Conservation (phyloP, 2,797 vertebrate genomes). For the Hypotaenidia okinawae region DNA sequence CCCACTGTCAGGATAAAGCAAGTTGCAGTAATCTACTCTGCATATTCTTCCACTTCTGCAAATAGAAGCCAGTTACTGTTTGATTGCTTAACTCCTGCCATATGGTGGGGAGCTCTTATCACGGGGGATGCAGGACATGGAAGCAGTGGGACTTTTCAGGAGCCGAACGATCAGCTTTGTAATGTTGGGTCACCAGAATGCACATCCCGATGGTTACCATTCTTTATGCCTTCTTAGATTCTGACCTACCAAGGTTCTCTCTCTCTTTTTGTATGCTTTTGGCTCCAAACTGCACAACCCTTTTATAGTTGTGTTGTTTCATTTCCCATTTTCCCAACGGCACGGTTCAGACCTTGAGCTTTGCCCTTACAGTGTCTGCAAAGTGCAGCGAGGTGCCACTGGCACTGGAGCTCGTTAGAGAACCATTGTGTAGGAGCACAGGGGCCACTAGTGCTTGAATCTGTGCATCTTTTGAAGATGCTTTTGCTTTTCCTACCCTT, state of each 20-base stretch:
- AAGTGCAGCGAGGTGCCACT: background rate
- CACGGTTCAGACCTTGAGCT: background rate
- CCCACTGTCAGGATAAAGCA: slow-evolving; percentile 22
- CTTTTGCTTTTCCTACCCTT: slow-evolving; percentile 2
- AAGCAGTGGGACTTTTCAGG: slow-evolving; percentile 10
- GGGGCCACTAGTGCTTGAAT: background rate
- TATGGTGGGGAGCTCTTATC: slow-evolving; percentile 28
- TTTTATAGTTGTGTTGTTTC: background rate
- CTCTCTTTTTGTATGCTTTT: background rate
- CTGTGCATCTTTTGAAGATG: background rate
- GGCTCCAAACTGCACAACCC: background rate
- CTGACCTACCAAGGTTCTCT: background rate
- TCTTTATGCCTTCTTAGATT: background rate
- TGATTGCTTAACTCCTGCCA: slow-evolving; percentile 48
- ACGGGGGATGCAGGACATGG: slow-evolving; percentile 7
- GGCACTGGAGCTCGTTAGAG: background rate
- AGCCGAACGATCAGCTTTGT: slow-evolving; percentile 23
- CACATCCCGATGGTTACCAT: background rate
- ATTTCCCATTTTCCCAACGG: background rate
- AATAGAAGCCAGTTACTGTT: slow-evolving; percentile 40
- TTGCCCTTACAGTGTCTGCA: background rate
- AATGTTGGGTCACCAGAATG: background rate
- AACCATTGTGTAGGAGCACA: background rate
- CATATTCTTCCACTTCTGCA: slow-evolving; percentile 39
- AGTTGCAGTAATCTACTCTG: background rate